Percentiles rank a stretch among this genome's conserved stretches.
phyloP scores from a whole-genome alignment of 2,888 invertebrate genomes.

The Apoda limacodes region DNA sequence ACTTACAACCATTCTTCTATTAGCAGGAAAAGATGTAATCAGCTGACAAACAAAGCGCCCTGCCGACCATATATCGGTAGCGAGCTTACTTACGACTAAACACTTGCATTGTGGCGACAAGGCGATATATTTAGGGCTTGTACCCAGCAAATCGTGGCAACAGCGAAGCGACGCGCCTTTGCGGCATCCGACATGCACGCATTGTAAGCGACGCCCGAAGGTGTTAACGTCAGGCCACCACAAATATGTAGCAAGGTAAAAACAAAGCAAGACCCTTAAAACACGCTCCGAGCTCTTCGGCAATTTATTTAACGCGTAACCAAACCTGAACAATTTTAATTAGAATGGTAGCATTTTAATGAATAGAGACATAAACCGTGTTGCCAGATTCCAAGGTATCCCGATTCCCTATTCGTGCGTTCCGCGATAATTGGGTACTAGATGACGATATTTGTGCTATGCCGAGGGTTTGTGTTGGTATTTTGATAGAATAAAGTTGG shows the following conservation, averaged over 20 bases:
- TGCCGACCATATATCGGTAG: conserved; percentile 24
- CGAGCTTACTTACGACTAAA: conserved; percentile 16
- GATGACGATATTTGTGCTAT: conserved; percentile 22
- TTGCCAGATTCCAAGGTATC: conserved; percentile 21
- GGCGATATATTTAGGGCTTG: conserved; percentile 22
- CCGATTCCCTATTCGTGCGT: no score
- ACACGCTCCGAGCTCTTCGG: conserved; percentile 23
- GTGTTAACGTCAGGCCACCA: conserved; percentile 28
- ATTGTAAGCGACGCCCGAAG: conserved; percentile 27
- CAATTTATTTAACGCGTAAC: conserved; percentile 29
- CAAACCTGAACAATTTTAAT: conserved; percentile 31
- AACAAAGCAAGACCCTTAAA: conserved; percentile 23
- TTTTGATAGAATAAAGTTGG: neutral
- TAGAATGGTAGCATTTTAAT: conserved; percentile 31
- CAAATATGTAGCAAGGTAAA: conserved; percentile 30
- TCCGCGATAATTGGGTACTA: conserved; percentile 26
- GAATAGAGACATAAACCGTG: conserved; percentile 33
- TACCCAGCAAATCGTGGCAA: conserved; percentile 26
- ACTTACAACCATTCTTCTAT: no score
- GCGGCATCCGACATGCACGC: conserved; percentile 25
- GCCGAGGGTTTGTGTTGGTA: conserved; percentile 1
- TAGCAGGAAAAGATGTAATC: conserved; percentile 21
- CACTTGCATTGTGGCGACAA: conserved; percentile 24
- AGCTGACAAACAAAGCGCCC: conserved; percentile 24
- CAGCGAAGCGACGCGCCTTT: conserved; percentile 20